Conservation (phyloP, 2,113 vertebrate genomes). For the Zosterops lateralis region DNA sequence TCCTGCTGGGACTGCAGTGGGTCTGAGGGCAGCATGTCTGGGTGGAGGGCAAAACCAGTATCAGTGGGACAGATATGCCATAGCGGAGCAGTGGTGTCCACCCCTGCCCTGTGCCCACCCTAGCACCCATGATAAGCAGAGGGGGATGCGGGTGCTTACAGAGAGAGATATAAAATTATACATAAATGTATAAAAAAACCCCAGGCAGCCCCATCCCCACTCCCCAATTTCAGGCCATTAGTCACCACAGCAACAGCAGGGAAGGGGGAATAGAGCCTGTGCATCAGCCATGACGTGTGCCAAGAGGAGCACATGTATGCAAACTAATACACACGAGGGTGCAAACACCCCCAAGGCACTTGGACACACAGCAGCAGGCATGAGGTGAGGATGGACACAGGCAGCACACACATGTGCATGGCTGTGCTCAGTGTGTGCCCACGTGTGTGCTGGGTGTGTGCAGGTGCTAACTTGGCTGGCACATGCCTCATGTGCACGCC, state of each 20-base stretch:
- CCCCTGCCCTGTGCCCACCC: background rate
- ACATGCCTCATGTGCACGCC: rapidly evolving
- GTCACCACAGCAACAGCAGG: constrained; percentile 27
- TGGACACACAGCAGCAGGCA: background rate
- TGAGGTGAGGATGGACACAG: background rate
- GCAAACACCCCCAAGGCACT: rapidly evolving
- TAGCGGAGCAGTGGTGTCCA: background rate
- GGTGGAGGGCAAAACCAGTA: background rate
- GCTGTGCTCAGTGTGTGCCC: rapidly evolving
- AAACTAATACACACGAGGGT: background rate
- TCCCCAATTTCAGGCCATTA: constrained; percentile 59
- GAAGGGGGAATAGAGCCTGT: background rate
- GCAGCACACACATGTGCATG: rapidly evolving
- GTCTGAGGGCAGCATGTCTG: constrained; percentile 83
- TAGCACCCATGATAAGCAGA: background rate
- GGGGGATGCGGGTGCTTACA: background rate
- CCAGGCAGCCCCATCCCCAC: constrained; percentile 3
- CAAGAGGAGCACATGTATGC: background rate
- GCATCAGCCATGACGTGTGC: rapidly evolving
- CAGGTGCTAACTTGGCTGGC: rapidly evolving
- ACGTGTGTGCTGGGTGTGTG: rapidly evolving
- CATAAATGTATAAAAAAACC: background rate
- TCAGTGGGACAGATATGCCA: background rate
- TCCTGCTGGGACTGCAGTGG: constrained; percentile 86
- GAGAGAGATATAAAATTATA: background rate